Evolutionary conservation across 2,888 invertebrate genomes (phyloP).

Genomic region (Saturnia japonica): DNA sequence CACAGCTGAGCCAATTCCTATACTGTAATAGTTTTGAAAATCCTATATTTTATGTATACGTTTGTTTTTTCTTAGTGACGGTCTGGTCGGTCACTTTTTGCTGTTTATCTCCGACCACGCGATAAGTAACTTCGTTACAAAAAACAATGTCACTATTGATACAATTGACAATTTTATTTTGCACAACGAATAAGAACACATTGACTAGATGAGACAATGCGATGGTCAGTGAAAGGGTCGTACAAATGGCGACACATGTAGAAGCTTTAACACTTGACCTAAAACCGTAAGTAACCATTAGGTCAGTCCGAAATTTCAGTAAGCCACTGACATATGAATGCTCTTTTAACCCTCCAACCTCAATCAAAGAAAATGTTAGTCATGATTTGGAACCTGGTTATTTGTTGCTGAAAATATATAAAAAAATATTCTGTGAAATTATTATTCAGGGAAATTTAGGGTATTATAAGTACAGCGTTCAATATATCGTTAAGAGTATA

Average conservation of each 20-base stretch:
- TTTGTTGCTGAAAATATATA: neutral
- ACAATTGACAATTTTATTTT: too few species aligned
- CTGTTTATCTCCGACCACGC: too few species aligned
- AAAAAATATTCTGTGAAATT: neutral
- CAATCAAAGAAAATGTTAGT: constrained; percentile 1
- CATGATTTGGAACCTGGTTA: neutral
- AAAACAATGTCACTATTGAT: too few species aligned
- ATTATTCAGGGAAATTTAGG: neutral
- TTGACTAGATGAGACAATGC: constrained; percentile 26
- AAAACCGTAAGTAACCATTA: constrained; percentile 20
- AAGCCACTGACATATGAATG: constrained; percentile 30
- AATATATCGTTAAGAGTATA: neutral
- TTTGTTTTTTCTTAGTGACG: too few species aligned
- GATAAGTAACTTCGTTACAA: too few species aligned
- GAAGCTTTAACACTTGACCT: constrained; percentile 28
- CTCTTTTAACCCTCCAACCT: constrained; percentile 22
- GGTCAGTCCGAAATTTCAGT: constrained; percentile 26
- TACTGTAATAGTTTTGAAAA: too few species aligned
- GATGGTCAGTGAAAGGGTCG: constrained; percentile 23
- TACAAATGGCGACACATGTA: constrained; percentile 9
- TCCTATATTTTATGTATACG: too few species aligned
- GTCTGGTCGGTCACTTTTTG: too few species aligned
- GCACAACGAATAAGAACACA: neutral
- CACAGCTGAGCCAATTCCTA: too few species aligned
- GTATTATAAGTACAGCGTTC: neutral